Evolutionary conservation across 2,797 vertebrate genomes (phyloP), one percentile per base, ranked within the genome.

Genomic region (Peromyscus attwateri): DNA sequence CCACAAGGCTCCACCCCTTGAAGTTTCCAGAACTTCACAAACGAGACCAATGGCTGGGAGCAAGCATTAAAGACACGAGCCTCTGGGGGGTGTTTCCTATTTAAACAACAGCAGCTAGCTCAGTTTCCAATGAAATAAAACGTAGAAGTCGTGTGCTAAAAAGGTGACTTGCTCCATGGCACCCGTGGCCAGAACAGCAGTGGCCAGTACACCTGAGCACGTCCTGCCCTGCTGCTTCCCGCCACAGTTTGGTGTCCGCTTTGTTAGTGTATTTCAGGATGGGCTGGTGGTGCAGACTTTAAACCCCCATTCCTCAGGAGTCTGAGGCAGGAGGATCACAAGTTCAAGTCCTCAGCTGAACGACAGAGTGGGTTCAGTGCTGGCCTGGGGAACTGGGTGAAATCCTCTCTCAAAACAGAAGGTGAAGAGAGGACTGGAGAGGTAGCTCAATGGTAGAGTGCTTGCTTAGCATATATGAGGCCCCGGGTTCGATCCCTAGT

Each of bases 141-240:
- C 55, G n/a, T 64, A 27, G 62, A 92, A 73, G 75, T 76, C 34
- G 79, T 34, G 62, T 55, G 60, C 27, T 88, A 11, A 11, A 71
- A 75, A 84, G 55, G 75, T 68, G 52, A 76, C 37, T 64, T 52
- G 46, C 19, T 73, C 52, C 37, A 40, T 2, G 6, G 6, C 34
- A n/a, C 52, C 1, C 4, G 6, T 21, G 68, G 52, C 34, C 37
- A 1, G 34, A 23, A 60, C 34, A 31, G 13, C 19, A 6, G 0
- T 31, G 55, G 43, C 9, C 1, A 10, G 55, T 3, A 3, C 37
- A 60, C 16, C 5, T 62, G 49, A 7, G 1, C 13, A 43, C 10
- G 17, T 43, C 10, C 7, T 12, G 37, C 6, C 17, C 3, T n/a
- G 34, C 43, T 64, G 43, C 80, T n/a, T 11, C 4, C 52, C 16